Conservation (phyloP, 2,797 vertebrate species). For the Huso huso region DNA sequence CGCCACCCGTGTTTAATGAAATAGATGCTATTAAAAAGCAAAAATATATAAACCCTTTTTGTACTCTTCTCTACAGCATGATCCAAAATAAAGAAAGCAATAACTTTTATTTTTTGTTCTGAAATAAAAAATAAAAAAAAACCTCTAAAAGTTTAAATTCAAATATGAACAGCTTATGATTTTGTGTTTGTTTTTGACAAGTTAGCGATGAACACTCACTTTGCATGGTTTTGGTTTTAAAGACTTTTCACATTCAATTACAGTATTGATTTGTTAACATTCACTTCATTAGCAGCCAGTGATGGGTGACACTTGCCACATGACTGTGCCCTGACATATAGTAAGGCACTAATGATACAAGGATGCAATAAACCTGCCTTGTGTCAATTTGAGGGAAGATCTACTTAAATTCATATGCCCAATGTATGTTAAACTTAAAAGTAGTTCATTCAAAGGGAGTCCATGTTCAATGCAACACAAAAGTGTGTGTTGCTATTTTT, state of each 20-base stretch:
- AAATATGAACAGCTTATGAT: neutral
- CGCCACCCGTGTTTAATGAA: constrained; percentile 52
- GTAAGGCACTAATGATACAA: constrained; percentile 66
- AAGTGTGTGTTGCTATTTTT: too few species aligned
- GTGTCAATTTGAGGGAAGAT: constrained; percentile 26
- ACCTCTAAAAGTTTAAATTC: constrained; percentile 7
- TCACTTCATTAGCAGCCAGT: constrained; percentile 34
- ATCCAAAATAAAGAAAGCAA: constrained; percentile 31
- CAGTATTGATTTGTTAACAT: constrained; percentile 43
- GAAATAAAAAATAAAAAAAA: constrained; percentile 11
- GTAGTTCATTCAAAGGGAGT: too few species aligned
- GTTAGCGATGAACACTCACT: constrained; percentile 37
- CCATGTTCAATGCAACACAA: too few species aligned
- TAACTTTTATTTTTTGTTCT: constrained; percentile 11
- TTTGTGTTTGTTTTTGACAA: constrained; percentile 12
- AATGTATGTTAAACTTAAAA: too few species aligned
- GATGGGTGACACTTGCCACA: constrained; percentile 35
- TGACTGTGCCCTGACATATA: constrained; percentile 6
- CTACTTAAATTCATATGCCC: too few species aligned
- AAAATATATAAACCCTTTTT: constrained; percentile 73
- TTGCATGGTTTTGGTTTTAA: constrained; percentile 53
- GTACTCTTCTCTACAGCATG: constrained; percentile 51
- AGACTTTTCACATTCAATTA: constrained; percentile 54
- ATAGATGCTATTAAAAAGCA: constrained; percentile 46
- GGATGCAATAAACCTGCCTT: constrained; percentile 51